Evolutionary conservation across 2,888 invertebrate species (phyloP).

Genomic region (Macrosoma leucophasiata): DNA sequence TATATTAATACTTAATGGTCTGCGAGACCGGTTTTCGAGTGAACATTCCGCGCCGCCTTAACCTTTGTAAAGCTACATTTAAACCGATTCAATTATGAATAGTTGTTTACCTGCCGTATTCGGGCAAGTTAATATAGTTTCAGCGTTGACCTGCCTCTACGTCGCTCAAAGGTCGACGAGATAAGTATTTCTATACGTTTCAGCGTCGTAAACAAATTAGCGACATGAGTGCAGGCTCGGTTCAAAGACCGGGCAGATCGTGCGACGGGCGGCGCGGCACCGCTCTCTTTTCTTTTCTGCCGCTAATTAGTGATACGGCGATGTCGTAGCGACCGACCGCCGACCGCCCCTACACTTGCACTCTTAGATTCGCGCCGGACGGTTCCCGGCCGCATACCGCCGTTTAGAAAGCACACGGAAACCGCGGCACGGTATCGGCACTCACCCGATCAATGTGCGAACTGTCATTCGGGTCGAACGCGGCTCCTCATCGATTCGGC

Average conservation of each 20-base stretch:
- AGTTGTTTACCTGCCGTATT: too few relatives aligned
- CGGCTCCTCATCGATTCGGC: constrained; percentile 52
- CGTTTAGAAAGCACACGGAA: constrained; percentile 27
- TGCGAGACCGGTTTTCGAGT: too few relatives aligned
- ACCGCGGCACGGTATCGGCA: constrained; percentile 25
- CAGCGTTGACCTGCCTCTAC: neutral
- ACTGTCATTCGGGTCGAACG: constrained; percentile 49
- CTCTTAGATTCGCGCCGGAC: too few relatives aligned
- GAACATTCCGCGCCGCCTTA: too few relatives aligned
- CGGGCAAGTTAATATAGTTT: neutral
- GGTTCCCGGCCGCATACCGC: too few relatives aligned
- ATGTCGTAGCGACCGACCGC: constrained; percentile 11
- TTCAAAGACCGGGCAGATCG: constrained; percentile 55
- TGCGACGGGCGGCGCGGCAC: constrained; percentile 29
- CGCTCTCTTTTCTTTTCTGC: constrained; percentile 26
- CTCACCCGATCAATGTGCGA: constrained; percentile 69
- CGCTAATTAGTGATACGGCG: constrained; percentile 25
- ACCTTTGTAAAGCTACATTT: too few relatives aligned
- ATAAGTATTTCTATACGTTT: constrained; percentile 37
- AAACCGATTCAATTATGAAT: too few relatives aligned
- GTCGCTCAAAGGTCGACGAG: too few relatives aligned
- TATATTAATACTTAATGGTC: too few relatives aligned
- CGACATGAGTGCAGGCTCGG: constrained; percentile 36
- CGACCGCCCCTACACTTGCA: constrained; percentile 9
- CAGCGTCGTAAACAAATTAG: constrained; percentile 41